Percentiles rank a stretch among this genome's conserved stretches.
Conservation (phyloP, 2,888 invertebrate species). For the Melolontha melolontha region DNA sequence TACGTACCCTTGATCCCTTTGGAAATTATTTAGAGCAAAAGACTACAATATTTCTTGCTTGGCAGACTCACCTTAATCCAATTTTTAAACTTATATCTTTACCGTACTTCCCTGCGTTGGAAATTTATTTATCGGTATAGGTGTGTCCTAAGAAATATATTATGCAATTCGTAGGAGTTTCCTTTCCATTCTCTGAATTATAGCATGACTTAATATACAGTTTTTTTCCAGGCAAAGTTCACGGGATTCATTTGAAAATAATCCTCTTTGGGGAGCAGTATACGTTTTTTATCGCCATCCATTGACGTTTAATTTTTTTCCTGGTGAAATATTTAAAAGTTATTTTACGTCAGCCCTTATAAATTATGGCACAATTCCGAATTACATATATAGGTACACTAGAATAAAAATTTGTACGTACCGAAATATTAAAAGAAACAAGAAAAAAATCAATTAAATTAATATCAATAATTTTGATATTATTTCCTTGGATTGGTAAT, state of each 20-base stretch:
- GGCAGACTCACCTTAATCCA: slow-evolving; percentile 23
- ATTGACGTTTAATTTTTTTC: slow-evolving; percentile 11
- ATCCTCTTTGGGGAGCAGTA: slow-evolving; percentile 2
- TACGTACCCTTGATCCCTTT: background rate
- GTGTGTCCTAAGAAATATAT: slow-evolving; percentile 29
- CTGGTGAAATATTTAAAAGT: background rate
- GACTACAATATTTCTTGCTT: slow-evolving; percentile 12
- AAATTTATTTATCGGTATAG: slow-evolving; percentile 27
- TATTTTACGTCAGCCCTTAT: too few species aligned
- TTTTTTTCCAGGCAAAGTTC: slow-evolving; percentile 19
- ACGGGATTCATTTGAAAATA: slow-evolving; percentile 1
- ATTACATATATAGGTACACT: too few species aligned
- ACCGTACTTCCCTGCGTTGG: slow-evolving; percentile 6
- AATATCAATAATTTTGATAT: too few species aligned
- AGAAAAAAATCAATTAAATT: too few species aligned
- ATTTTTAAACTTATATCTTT: slow-evolving; percentile 29
- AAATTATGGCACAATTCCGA: too few species aligned
- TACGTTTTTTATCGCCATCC: background rate
- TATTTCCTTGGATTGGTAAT: too few species aligned
- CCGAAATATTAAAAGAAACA: too few species aligned
- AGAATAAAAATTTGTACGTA: too few species aligned
- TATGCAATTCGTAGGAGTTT: slow-evolving; percentile 29
- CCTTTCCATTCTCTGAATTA: slow-evolving; percentile 20
- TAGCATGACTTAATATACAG: slow-evolving; percentile 22
- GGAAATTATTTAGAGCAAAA: slow-evolving; percentile 14